Conservation (phyloP, 1,140 invertebrate genomes). For the Mizuhopecten yessoensis region DNA sequence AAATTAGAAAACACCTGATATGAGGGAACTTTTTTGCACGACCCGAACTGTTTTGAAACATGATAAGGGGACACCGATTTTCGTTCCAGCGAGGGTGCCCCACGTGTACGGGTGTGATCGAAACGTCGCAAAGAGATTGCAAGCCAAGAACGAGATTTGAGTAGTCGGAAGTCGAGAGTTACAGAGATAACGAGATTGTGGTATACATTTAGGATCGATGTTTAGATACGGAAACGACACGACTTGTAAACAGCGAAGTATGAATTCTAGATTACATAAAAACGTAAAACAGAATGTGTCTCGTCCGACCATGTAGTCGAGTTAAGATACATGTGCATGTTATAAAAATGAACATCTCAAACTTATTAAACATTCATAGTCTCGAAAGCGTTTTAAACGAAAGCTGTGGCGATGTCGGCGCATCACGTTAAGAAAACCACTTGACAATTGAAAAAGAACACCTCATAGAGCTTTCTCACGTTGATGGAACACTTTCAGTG, state of each 20-base stretch:
- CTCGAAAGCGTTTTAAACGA: not conserved
- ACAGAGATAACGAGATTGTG: not conserved
- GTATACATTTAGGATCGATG: not conserved
- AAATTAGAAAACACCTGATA: constrained; percentile 39
- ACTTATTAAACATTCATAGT: not conserved
- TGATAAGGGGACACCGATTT: not conserved
- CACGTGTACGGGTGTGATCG: not conserved
- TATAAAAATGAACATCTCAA: not conserved
- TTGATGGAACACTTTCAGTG: not conserved
- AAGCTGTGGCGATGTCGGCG: not conserved
- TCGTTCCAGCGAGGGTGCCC: not conserved
- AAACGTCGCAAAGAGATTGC: not conserved
- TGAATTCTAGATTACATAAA: not conserved
- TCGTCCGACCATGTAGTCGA: not conserved
- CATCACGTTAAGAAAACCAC: not conserved
- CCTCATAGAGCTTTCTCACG: not conserved
- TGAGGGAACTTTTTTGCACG: not conserved
- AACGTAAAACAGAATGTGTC: not conserved
- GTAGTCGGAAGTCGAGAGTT: not conserved
- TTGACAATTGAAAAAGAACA: not conserved
- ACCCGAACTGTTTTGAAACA: constrained; percentile 33
- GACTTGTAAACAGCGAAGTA: not conserved
- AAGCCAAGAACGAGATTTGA: not conserved
- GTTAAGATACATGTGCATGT: not conserved
- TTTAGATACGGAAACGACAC: not conserved